Base-by-base conservation (phyloP, 1,140 invertebrate species). In the Megathymus violae region DNA sequence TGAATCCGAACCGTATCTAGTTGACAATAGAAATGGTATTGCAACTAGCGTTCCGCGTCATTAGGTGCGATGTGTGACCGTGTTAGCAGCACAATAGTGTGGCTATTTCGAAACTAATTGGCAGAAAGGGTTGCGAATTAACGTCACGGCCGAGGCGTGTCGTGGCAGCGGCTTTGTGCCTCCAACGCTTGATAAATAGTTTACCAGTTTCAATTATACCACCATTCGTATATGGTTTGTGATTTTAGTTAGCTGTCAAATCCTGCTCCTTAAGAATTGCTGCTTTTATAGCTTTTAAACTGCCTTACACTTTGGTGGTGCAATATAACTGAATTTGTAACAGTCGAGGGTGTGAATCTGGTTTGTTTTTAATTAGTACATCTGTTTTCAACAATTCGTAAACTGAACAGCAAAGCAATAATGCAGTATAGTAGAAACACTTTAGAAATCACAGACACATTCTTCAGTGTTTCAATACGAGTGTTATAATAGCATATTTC, bases 91-190 rank as follows among this genome's bases (percentile, higher is more conserved):
- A 90, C 82, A 89, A 90, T 89, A 87, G 85, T 85, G 88, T 83
- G 78, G 85, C 84, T 88, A 86, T 90, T 90, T 88, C 80, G 79
- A 87, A 84, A 88, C 88, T 90, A 90, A 90, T 90, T 90, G 88
- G 88, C 88, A 88, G 85, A 88, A 86, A 90, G 86, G 86, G 85
- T 89, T 89, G 86, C 80, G 83, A 90, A 90, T 89, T 87, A 88
- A 88, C 82, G 85, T 87, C 88, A 85, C 71, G 78, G 82, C 74
- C 80, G 67, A 68, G 67, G 63, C 76, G 73, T 76, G 75, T 74
- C 66, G 74, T 74, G 65, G 74, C 71, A 76, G 65, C 73, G 78
- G 76, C 84, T 88, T 82, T 84, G 77, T 82, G 69, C 71, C 70
- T 70, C 68, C 69, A 66, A 72, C 73, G 68, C 69, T 74, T 67